These are phyloP conservation scores for Hirtodrosophila confusa DNA, from an alignment of 2,888 invertebrate genomes.

Conservation along the genomic window DNA sequence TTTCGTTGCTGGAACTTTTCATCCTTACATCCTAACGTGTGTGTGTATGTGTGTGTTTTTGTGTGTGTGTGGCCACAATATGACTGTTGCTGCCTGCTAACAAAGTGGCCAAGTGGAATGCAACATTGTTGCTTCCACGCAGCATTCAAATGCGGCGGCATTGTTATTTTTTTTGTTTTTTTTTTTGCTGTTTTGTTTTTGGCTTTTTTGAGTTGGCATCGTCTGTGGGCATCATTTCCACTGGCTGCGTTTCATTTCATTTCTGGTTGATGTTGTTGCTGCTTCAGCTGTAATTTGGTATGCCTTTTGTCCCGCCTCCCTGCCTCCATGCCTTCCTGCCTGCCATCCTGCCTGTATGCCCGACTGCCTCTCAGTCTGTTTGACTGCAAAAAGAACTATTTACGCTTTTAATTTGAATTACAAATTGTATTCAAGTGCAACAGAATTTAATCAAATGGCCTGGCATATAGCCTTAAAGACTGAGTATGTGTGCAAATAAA, in stretches of 20 bases:
- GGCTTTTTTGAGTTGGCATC: conserved; percentile 49
- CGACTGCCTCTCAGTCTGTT: no score
- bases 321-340: conserved; percentile 1
- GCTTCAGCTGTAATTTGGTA: conserved; percentile 74
- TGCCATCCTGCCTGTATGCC: background rate
- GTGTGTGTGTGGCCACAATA: conserved; percentile 41
- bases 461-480: conserved; percentile 48
- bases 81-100: conserved; percentile 64
- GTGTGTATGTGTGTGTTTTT: conserved; percentile 7
- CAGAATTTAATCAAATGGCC: conserved; percentile 68
- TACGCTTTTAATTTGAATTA: conserved; percentile 77
- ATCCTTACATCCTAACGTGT: conserved; percentile 26
- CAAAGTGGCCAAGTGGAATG: conserved; percentile 78
- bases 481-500: conserved; percentile 38
- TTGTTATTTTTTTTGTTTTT: conserved; percentile 52
- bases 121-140: conserved; percentile 77
- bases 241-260: conserved; percentile 75
- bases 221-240: conserved; percentile 72
- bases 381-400: conserved; percentile 44
- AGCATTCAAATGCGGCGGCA: conserved; percentile 76
- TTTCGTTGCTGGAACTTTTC: conserved; percentile 72
- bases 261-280: conserved; percentile 38
- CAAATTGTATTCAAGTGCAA: conserved; percentile 67
- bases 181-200: conserved; percentile 35
- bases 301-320: conserved; percentile 61